Evolutionary conservation across 92 coral and sea anemone genomes (phyloP), one percentile per base, ranked within the genome.

Genomic region (Palythoa grandiflora): DNA sequence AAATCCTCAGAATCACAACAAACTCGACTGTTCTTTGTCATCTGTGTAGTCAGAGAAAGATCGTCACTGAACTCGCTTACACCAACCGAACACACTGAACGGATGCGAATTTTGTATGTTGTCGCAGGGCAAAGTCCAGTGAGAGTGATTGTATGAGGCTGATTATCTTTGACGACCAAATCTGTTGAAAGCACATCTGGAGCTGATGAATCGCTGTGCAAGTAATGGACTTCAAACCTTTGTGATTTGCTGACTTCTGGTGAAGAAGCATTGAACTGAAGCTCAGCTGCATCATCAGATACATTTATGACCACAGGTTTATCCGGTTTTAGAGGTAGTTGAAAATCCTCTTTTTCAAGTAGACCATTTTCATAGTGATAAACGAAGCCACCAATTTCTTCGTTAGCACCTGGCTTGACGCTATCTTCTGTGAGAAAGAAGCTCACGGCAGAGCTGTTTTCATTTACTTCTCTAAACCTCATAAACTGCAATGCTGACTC

Each of bases 371-470:
- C 91, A 72, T 83, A 88, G 55, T 80, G 68, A 16, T 73, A 60
- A 36, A 88, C 21, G 83, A 88, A 88, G 68, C 88, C 91, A 40
- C 91, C 91, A 5, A 78, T 39, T 2, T 39, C 51, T 70, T 76
- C 91, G 59, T 28, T 59, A 52, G 20, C 53, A 20, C 73, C 74
- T 2, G 38, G 21, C 52, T 76, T 19, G 53, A 88, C 38, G 40
- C 48, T 68, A 20, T 83, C 76, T 28, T 88, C 88, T 40, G 91
- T 88, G 71, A 83, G 88, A 79, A 88, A 73, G 57, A 89, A 83
- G 70, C 44, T 83, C n/a, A 40, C 54, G 14, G 88, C 81, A 12
- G 40, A 15, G 88, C 74, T 68, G 61, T 89, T 84, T 86, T 86
- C 89, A 60, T 75, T 86, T 6, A 28, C 71, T 14, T 79, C 11